Evolutionary conservation across 1,140 invertebrate species (phyloP), one percentile per base, ranked within the genome.

Genomic region (Acromyrmex charruanus): DNA sequence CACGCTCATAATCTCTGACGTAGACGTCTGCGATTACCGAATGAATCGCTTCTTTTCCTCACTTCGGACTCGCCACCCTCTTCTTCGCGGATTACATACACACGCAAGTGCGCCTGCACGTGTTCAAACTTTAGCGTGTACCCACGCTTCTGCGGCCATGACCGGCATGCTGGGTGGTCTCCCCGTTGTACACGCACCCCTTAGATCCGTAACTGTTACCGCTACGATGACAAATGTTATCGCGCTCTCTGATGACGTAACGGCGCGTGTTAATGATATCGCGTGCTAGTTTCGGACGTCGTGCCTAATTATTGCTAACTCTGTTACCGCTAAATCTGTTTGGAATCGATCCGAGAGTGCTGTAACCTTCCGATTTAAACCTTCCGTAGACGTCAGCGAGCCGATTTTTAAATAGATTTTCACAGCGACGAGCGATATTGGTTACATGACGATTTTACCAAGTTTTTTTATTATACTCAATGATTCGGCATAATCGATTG

Each of bases 161-260:
- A 82, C 80, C 80, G 68, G 79, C 35, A 72, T 49, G 25, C 25
- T 28, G 39, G 35, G 3, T 31, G 28, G 31, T 44, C 44, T 28
- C 39, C 6, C 77, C 9, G n/a, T 16, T 51, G 65, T 71, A 51
- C 80, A 59, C 79, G 79, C 79, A 72, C 39, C 53, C 69, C 39
- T 61, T 25, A 44, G 16, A 35, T 18, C 7, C 61, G 49, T 49
- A 58, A 80, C 55, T 84, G 21, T 71, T 59, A 61, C 61, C 69
- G 55, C 25, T 75, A 51, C 80, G 59, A 84, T 84, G 69, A 84
- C 80, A 72, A 84, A 80, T 80, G 84, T 35, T 55, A 65, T 65
- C 58, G 28, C 18, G 59, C 53, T 68, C 59, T 44, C 61, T 10
- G 51, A 44, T 86, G 74, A 80, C n/a, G 61, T 85, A 79, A 61